Evolutionary conservation across 2,888 invertebrate species (phyloP).

Genomic region (Sisyra terminalis): DNA sequence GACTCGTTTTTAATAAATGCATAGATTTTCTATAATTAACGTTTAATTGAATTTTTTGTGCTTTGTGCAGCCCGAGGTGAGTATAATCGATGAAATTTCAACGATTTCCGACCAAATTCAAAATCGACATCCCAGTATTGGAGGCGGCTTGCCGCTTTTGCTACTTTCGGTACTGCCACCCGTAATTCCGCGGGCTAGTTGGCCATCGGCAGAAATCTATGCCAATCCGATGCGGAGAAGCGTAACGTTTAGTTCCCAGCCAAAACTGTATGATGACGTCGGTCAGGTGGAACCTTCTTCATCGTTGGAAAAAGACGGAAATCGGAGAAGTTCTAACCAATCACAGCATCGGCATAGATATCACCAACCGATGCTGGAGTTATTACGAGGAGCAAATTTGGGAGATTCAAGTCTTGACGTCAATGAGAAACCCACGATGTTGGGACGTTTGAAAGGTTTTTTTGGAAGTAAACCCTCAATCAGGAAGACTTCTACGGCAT

Average conservation of each 20-base stretch:
- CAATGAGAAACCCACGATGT: conserved; percentile 14
- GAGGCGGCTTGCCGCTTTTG: conserved; percentile 51
- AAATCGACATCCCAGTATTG: conserved; percentile 31
- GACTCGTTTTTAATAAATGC: too few relatives aligned
- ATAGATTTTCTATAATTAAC: too few relatives aligned
- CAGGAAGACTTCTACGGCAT: conserved; percentile 11
- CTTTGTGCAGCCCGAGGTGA: conserved; percentile 14
- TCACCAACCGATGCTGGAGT: conserved; percentile 20
- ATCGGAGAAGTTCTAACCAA: too few relatives aligned
- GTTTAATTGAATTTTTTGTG: too few relatives aligned
- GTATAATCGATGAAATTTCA: conserved; percentile 13
- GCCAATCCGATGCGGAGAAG: conserved; percentile 38
- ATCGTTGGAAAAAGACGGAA: neutral
- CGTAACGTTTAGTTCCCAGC: conserved; percentile 48
- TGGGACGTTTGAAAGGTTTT: conserved; percentile 18
- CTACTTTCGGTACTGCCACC: conserved; percentile 56
- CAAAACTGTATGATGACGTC: conserved; percentile 37
- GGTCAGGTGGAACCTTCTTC: neutral
- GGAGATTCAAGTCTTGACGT: conserved; percentile 11
- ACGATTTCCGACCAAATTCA: conserved; percentile 13
- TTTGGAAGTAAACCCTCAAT: conserved; percentile 19
- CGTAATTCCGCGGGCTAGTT: conserved; percentile 58
- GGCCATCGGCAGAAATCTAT: conserved; percentile 56
- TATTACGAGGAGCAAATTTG: conserved; percentile 34
- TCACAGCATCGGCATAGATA: too few relatives aligned